These are phyloP conservation scores for Tychaedon coryphoeus DNA, from an alignment of 2,113 vertebrate species.

Conservation along the genomic window DNA sequence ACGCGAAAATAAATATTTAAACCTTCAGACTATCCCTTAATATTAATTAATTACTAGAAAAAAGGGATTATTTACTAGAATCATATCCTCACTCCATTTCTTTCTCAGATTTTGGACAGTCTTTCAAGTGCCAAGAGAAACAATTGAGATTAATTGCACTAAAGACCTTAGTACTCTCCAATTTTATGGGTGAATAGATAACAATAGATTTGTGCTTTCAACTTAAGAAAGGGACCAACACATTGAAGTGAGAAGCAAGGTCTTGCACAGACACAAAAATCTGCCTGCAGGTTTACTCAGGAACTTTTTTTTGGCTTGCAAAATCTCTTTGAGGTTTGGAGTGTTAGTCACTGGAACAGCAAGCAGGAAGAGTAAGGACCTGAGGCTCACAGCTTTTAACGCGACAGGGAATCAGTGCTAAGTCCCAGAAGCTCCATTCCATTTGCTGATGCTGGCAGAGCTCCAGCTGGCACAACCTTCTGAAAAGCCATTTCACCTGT, in stretches of 20 bases:
- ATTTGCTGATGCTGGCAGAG: not conserved
- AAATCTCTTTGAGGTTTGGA: not conserved
- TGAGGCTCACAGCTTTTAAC: not conserved
- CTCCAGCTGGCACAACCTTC: not conserved
- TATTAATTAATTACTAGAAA: not conserved
- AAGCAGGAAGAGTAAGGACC: not conserved
- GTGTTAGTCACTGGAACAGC: not conserved
- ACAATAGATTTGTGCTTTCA: not conserved
- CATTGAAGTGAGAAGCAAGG: not conserved
- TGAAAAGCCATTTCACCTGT: not conserved
- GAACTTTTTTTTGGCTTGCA: not conserved
- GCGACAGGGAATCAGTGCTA: not conserved
- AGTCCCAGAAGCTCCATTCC: not conserved
- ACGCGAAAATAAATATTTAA: not conserved
- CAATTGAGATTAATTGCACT: not conserved
- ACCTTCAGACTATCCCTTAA: not conserved
- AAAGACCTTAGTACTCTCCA: not conserved
- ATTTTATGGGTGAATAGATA: not conserved
- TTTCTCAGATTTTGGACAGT: not conserved
- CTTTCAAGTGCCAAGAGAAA: not conserved
- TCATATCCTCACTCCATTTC: not conserved
- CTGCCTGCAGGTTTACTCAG: not conserved
- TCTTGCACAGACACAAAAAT: not conserved
- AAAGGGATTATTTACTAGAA: not conserved
- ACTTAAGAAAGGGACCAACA: not conserved